These are phyloP conservation scores for Sporophila hypoxantha DNA, from an alignment of 2,113 vertebrate genomes.

Conservation along the genomic window DNA sequence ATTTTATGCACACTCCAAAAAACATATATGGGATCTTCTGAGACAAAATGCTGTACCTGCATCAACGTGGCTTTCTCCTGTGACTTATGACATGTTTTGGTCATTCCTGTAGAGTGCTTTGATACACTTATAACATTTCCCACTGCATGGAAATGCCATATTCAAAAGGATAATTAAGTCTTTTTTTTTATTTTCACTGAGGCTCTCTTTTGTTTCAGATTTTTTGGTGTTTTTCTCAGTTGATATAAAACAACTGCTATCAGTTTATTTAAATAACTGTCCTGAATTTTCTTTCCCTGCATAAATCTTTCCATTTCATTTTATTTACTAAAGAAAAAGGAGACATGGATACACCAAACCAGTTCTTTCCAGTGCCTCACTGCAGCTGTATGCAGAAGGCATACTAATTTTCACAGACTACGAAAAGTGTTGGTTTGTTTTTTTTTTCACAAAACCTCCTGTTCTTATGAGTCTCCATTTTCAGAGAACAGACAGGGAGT, in stretches of 20 bases:
- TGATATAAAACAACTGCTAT: neutral
- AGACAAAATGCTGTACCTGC: neutral
- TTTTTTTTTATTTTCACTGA: neutral
- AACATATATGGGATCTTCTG: neutral
- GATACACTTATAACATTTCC: neutral
- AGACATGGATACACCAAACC: neutral
- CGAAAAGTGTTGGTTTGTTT: neutral
- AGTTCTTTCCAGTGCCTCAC: slow-evolving; percentile 10
- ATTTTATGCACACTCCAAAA: neutral
- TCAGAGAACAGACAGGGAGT: neutral
- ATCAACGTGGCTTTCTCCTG: neutral
- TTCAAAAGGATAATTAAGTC: neutral
- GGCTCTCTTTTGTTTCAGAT: neutral
- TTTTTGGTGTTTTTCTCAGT: neutral
- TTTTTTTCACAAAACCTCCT: neutral
- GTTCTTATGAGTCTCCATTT: neutral
- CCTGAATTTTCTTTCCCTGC: neutral
- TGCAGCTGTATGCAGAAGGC: slow-evolving; percentile 16
- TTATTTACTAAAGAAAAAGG: slow-evolving; percentile 19
- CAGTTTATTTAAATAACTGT: neutral
- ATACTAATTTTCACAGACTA: slow-evolving; percentile 26
- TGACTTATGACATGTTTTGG: neutral
- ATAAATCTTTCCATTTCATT: neutral
- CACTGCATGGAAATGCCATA: neutral
- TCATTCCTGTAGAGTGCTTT: neutral